Conservation (phyloP, 2,888 invertebrate species). For the Pasiphila rectangulata region DNA sequence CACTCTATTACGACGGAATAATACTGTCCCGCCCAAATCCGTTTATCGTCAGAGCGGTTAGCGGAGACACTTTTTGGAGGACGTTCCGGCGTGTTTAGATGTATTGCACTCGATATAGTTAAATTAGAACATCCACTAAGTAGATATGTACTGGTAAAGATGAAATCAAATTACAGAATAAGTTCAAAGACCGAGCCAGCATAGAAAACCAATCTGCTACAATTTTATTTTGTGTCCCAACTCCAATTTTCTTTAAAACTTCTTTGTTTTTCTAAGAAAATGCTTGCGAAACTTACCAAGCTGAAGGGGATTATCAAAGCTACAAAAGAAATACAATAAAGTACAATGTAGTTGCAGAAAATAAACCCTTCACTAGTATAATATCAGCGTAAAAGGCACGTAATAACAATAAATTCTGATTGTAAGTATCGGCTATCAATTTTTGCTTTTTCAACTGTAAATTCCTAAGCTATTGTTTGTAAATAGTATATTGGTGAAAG, state of each 20-base stretch:
- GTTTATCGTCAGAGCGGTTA: conserved; percentile 66
- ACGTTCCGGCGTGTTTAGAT: conserved; percentile 55
- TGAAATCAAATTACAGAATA: conserved; percentile 13
- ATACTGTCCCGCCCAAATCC: conserved; percentile 65
- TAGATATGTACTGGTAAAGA: conserved; percentile 2
- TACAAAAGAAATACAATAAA: conserved; percentile 9
- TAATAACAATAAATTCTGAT: conserved; percentile 26
- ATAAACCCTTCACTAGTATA: conserved; percentile 15
- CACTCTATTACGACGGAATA: conserved; percentile 68
- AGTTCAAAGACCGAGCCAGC: conserved; percentile 20
- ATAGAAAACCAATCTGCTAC: conserved; percentile 18
- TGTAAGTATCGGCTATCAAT: conserved; percentile 26
- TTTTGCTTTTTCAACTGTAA: conserved; percentile 32
- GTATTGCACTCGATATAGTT: conserved; percentile 60
- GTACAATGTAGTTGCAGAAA: conserved; percentile 4
- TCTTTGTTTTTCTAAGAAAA: conserved; percentile 12
- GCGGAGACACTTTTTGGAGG: conserved; percentile 54
- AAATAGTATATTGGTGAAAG: conserved; percentile 50
- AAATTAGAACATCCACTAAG: conserved; percentile 5
- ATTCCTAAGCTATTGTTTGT: conserved; percentile 43
- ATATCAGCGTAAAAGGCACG: conserved; percentile 20
- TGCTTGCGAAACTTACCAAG: conserved; percentile 4
- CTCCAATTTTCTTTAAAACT: conserved; percentile 17
- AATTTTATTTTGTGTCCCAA: conserved; percentile 20
- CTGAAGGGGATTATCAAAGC: conserved; percentile 7